Base-by-base conservation (phyloP, 2,888 invertebrate genomes). In the Aproaerema taeniolella region DNA sequence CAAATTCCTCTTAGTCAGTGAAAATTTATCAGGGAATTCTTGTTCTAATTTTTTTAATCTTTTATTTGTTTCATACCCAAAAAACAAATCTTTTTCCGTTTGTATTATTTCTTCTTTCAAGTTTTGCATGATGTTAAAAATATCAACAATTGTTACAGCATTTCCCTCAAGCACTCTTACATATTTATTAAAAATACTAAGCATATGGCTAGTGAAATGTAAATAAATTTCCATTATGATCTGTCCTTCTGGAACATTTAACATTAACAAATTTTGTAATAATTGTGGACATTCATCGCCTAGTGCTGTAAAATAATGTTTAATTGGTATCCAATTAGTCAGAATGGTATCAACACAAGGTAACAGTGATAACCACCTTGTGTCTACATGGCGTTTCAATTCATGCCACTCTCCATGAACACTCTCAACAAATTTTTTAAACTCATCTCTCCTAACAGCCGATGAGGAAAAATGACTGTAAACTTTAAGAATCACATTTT, bases 381-480 rank as follows among this genome's bases (percentile, higher is more conserved):
- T 47, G 8, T 47, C 49, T 8, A 52, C 16, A 39, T 49, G 47
- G 2, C 46, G 38, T 41, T 47, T 47, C 1, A 49, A 1, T 25
- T 50, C 47, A 38, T 51, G 49, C 29, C 31, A 56, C 0, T 56
- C 51, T 12, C 53, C 54, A 30, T 57, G 41, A 14, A 42, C 49
- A 2, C n/a, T 6, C 1, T 26, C 42, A 16, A 46, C 29, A 41
- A 44, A 31, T 33, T 38, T 43, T 44, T 52, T 52, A 13, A 50
- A 20, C 9, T 45, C 44, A 20, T 49, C 52, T 34, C 39, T 37
- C 7, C 47, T 36, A 3, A 25, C 25, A 11, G 53, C 46, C 20
- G 45, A 50, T 3, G 34, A 25, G 1, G 49, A 47, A 43, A 47
- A 47, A 50, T 48, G 42, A 9, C 38, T 42, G 26, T 46, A 52